Evolutionary conservation across 2,888 invertebrate genomes (phyloP), one percentile per base, ranked within the genome.

Genomic region (Andrena marginata): DNA sequence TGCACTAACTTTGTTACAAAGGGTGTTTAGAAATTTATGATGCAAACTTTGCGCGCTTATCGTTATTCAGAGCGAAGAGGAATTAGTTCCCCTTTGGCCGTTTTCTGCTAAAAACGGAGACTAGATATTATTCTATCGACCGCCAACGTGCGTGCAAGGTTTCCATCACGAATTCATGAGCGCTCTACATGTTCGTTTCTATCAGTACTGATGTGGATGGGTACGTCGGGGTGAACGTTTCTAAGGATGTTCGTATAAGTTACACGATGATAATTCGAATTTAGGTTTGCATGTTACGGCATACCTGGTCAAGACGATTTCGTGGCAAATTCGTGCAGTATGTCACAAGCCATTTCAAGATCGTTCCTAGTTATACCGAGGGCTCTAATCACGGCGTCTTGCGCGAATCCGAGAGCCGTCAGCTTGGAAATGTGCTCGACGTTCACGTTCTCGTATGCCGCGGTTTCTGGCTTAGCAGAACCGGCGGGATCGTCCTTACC

Each of bases 331-430:
- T 98, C 98, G 93, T 98, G 97, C 88, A 98, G 95, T 92, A 98
- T 98, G 94, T 99, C 98, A 95, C 98, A 97, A 64, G 99, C 99
- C 98, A 99, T 99, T 93, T 98, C 98, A 73, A 99, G 95, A 94
- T 99, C 98, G 95, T 99, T 99, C 79, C 98, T 96, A 1, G 98
- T 98, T 90, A 99, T 98, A 81, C 98, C 97, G 89, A 99, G 95
- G 4, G 99, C 99, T 87, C 98, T 96, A 67, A 98, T 97, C 2
- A 98, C 99, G 65, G 98, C 97, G 92, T 98, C 97, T 91, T 97
- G 97, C 1, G 98, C 97, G 93, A 98, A 99, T 0, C 99, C 99
- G 91, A 98, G 98, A 76, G 96, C 96, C 64, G 98, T 98, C 81
- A 99, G 95, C 85, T 97, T 96, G 26, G 97, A 97, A 80, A 99